A percentile compares a stretch with the other conserved stretches of the same genome.
These are phyloP conservation scores for Phrixothrix hirtus DNA, from an alignment of 2,888 invertebrate species.

Conservation along the genomic window DNA sequence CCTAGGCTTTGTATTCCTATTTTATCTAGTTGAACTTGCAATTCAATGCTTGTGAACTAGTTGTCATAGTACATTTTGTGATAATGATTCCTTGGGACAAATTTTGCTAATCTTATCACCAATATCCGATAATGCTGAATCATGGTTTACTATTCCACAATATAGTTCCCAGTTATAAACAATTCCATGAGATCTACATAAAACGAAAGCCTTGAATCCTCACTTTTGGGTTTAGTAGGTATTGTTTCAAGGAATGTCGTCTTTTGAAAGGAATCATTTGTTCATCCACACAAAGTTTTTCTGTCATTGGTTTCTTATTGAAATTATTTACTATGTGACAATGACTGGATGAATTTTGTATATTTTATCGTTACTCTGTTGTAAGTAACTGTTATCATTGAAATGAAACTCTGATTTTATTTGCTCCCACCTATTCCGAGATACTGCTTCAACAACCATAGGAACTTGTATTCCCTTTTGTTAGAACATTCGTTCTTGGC, in stretches of 20 bases:
- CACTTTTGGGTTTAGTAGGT: not conserved
- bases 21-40: not conserved
- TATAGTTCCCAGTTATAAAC: too few relatives aligned
- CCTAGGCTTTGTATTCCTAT: not conserved
- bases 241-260: not conserved
- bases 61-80: not conserved
- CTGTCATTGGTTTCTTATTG: not conserved
- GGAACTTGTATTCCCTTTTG: not conserved
- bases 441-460: not conserved
- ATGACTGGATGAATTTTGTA: not conserved
- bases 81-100: not conserved
- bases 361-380: not conserved
- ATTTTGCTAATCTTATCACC: not conserved
- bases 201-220: not conserved
- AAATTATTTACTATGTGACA: not conserved
- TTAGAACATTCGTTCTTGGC: not conserved
- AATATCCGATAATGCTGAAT: not conserved
- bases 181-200: not conserved
- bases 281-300: not conserved
- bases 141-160: not conserved
- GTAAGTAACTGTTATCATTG: too few relatives aligned
- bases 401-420: not conserved
- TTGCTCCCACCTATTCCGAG: not conserved
- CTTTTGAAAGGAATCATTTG: not conserved
- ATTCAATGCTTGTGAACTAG: not conserved